phyloP scores from a whole-genome alignment of 2,888 invertebrate genomes.

The Noctuana brunneofusca region DNA sequence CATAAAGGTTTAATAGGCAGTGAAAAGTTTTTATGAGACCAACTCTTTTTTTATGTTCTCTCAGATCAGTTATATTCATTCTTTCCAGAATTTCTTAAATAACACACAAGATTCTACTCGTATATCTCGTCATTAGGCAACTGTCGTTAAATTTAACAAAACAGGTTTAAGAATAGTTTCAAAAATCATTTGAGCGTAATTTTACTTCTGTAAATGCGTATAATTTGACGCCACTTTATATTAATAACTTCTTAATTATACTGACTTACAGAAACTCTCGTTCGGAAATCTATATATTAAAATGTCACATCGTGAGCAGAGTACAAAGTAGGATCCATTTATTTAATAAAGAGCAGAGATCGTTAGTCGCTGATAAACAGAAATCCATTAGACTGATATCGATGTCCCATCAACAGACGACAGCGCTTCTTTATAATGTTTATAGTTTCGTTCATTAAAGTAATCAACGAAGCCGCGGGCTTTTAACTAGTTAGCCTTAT shows the following conservation, averaged over 20 bases:
- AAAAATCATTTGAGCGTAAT: slow-evolving; percentile 10
- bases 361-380: slow-evolving; percentile 18
- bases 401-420: slow-evolving; percentile 8
- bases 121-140: too few relatives aligned
- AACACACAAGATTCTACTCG: too few relatives aligned
- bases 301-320: neutral
- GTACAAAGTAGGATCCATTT: neutral
- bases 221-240: slow-evolving; percentile 20
- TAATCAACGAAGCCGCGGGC: slow-evolving; percentile 18
- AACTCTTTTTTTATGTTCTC: neutral
- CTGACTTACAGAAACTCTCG: neutral
- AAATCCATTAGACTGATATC: slow-evolving; percentile 25
- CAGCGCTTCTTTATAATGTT: slow-evolving; percentile 24
- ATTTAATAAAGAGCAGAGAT: slow-evolving; percentile 20
- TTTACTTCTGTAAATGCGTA: slow-evolving; percentile 5
- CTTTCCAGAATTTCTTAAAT: neutral
- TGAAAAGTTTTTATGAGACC: neutral
- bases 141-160: neutral
- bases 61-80: neutral
- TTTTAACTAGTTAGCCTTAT: slow-evolving; percentile 23
- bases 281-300: neutral
- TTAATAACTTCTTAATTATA: slow-evolving; percentile 16
- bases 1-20: neutral
- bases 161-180: neutral
- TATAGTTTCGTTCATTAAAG: slow-evolving; percentile 25